These are phyloP conservation scores for Heliothis virescens DNA, from an alignment of 1,140 invertebrate species.

Conservation along the genomic window DNA sequence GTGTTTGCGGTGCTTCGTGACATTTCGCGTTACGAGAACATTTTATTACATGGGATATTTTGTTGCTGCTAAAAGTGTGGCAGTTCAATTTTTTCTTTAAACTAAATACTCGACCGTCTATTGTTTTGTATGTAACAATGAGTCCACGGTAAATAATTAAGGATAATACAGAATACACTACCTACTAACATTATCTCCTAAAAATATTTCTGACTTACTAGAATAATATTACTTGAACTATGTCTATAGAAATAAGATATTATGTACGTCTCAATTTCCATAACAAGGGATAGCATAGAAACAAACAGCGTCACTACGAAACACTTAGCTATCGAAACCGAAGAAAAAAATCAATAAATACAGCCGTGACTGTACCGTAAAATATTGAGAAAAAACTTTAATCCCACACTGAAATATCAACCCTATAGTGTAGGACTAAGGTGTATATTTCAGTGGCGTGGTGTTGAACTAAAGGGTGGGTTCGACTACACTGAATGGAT, in stretches of 20 bases:
- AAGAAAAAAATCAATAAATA: constrained; percentile 54
- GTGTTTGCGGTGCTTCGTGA: neutral
- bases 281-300: constrained; percentile 24
- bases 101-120: too few species aligned
- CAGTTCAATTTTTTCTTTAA: too few species aligned
- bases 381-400: constrained; percentile 16
- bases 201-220: too few species aligned
- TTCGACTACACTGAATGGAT: constrained; percentile 41
- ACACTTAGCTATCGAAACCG: constrained; percentile 24
- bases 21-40: neutral
- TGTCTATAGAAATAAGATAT: neutral
- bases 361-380: constrained; percentile 3
- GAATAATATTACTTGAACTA: too few species aligned
- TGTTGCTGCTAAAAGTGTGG: too few species aligned
- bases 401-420: constrained; percentile 27
- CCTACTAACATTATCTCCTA: too few species aligned
- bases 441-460: constrained; percentile 18
- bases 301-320: constrained; percentile 21
- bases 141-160: too few species aligned
- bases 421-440: constrained; percentile 30
- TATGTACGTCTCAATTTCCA: neutral
- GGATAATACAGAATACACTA: too few species aligned
- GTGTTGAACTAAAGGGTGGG: neutral
- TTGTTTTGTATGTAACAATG: too few species aligned
- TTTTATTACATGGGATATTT: too few species aligned